These are phyloP conservation scores for Gymnoscelis rufifasciata DNA, from an alignment of 2,888 invertebrate species.

Conservation along the genomic window DNA sequence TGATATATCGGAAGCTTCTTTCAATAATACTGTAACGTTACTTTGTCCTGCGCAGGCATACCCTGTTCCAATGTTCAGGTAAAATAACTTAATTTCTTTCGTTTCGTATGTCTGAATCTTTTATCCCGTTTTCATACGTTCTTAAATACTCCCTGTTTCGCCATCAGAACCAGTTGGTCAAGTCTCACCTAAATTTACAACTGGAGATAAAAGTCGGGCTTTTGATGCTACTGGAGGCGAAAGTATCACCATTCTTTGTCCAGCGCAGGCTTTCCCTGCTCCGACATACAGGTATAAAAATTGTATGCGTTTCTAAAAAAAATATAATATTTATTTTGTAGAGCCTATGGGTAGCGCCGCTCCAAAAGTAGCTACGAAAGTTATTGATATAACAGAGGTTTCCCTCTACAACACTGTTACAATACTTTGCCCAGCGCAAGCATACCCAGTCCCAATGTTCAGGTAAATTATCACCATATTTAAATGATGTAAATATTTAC, in stretches of 20 bases:
- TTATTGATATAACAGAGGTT: constrained; percentile 69
- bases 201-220: constrained; percentile 81
- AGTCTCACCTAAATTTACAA: constrained; percentile 82
- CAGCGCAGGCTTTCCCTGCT: constrained; percentile 87
- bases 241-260: constrained; percentile 81
- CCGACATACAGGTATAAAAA: constrained; percentile 79
- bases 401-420: constrained; percentile 53
- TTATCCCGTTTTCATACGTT: too few relatives aligned
- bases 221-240: constrained; percentile 77
- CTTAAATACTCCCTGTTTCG: constrained; percentile 8
- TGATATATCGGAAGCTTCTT: constrained; percentile 61
- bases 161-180: constrained; percentile 82
- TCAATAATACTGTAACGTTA: constrained; percentile 61
- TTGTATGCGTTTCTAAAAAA: constrained; percentile 11
- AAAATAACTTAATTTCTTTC: constrained; percentile 32
- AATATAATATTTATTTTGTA: constrained; percentile 46
- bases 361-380: constrained; percentile 81
- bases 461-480: constrained; percentile 66
- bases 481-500: constrained; percentile 28
- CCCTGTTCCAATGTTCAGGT: constrained; percentile 84
- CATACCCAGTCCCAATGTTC: constrained; percentile 83
- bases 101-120: too few relatives aligned
- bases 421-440: constrained; percentile 82
- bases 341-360: constrained; percentile 85
- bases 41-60: constrained; percentile 74